Conservation (phyloP, 2,113 vertebrate species). For the Mormoops blainvillei region DNA sequence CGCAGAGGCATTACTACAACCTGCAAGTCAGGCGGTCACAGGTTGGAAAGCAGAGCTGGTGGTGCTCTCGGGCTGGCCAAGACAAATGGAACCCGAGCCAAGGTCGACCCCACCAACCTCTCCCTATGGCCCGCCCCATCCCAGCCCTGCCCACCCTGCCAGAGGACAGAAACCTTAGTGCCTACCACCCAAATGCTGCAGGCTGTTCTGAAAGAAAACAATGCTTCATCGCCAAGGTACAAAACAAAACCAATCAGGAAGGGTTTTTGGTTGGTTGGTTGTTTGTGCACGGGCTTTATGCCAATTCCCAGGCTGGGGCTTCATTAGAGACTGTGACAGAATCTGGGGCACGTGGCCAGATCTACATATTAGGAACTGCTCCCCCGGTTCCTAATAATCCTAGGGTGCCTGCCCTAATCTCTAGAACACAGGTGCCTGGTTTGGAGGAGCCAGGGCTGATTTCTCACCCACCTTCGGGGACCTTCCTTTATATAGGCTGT, state of each 20-base stretch:
- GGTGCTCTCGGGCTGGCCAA: rapidly evolving
- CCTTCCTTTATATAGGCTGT: neutral
- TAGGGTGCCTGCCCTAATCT: neutral
- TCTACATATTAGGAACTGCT: neutral
- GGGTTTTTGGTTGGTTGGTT: neutral
- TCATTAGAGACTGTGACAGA: neutral
- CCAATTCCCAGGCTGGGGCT: neutral
- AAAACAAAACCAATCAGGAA: neutral
- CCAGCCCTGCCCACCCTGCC: neutral
- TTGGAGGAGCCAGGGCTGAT: neutral
- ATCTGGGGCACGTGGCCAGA: neutral
- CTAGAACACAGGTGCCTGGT: rapidly evolving
- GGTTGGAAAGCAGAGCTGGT: rapidly evolving
- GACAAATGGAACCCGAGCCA: rapidly evolving
- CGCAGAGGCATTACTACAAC: neutral
- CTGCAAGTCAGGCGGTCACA: rapidly evolving
- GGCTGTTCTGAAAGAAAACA: neutral
- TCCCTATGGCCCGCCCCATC: neutral
- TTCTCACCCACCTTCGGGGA: neutral
- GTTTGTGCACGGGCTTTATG: neutral
- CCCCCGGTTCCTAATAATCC: neutral
- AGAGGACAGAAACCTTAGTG: rapidly evolving
- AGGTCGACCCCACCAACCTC: neutral
- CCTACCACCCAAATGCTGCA: neutral
- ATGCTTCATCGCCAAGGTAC: neutral